A percentile compares a stretch with the other conserved stretches of the same genome.
phyloP scores from a whole-genome alignment of 1,140 invertebrate species.

The Diorhabda carinulata region DNA sequence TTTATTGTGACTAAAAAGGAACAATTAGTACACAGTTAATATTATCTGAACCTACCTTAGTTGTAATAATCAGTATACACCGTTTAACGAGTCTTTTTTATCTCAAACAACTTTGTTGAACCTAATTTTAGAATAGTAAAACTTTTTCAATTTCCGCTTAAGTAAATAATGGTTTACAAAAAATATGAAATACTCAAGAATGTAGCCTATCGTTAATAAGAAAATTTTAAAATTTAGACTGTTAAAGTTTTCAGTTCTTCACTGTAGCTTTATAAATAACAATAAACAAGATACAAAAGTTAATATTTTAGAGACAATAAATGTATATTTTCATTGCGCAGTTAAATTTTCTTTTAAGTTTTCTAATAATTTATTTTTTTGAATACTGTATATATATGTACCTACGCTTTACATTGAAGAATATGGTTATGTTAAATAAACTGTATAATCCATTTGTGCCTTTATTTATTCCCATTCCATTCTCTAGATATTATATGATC shows the following conservation, averaged over 20 bases:
- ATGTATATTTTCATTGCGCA: constrained; percentile 12
- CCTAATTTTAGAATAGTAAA: neutral
- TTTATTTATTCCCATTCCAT: neutral
- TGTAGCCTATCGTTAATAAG: neutral
- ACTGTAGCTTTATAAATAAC: constrained; percentile 6
- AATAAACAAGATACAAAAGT: neutral
- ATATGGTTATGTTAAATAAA: constrained; percentile 19
- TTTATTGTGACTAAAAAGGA: too few relatives aligned
- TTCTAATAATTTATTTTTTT: constrained; percentile 5
- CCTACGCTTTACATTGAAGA: constrained; percentile 10
- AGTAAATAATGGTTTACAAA: too few relatives aligned
- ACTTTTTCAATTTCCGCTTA: too few relatives aligned
- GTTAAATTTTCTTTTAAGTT: neutral
- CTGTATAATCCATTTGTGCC: neutral
- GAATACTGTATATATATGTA: constrained; percentile 14
- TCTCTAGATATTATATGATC: too few relatives aligned
- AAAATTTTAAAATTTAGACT: neutral
- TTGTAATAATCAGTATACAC: too few relatives aligned
- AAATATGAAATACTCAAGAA: constrained; percentile 3
- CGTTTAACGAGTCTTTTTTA: too few relatives aligned
- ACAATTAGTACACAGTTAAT: too few relatives aligned
- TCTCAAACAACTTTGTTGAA: too few relatives aligned
- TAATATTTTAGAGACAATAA: constrained; percentile 13
- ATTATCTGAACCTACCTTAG: too few relatives aligned
- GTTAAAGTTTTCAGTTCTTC: neutral